Evolutionary conservation across 2,888 invertebrate genomes (phyloP).

Genomic region (Bruchidius siliquastri): DNA sequence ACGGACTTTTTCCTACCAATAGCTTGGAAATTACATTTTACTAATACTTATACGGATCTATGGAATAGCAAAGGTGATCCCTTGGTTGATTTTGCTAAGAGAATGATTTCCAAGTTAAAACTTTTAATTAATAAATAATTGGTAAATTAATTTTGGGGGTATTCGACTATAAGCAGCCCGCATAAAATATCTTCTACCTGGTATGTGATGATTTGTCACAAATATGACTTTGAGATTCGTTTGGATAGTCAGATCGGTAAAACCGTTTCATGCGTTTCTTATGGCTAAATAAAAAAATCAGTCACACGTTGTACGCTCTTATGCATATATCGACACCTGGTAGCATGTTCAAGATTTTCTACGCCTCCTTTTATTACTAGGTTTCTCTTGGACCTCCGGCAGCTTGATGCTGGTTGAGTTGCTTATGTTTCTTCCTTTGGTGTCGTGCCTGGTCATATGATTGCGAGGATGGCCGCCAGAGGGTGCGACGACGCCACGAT

Average conservation of each 20-base stretch:
- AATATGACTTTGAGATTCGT: too few relatives aligned
- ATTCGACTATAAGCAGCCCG: not conserved
- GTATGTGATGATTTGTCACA: not conserved
- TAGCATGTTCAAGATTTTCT: slow-evolving; percentile 18
- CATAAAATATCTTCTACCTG: not conserved
- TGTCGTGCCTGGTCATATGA: slow-evolving; percentile 24
- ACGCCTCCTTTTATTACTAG: slow-evolving; percentile 23
- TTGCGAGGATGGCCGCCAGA: slow-evolving; percentile 37
- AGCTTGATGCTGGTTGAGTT: slow-evolving; percentile 21
- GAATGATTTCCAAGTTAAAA: not conserved
- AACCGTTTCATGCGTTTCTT: not conserved
- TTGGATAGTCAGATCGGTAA: not conserved
- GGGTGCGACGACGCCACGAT: slow-evolving; percentile 36
- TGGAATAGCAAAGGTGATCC: not conserved
- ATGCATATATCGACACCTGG: not conserved
- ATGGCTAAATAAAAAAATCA: not conserved
- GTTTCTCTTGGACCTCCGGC: slow-evolving; percentile 21
- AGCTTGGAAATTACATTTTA: not conserved
- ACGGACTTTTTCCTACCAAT: not conserved
- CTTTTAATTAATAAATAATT: too few relatives aligned
- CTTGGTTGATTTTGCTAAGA: not conserved
- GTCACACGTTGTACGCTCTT: not conserved
- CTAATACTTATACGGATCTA: not conserved
- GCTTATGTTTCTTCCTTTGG: slow-evolving; percentile 32
- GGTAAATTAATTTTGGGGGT: too few relatives aligned